These are phyloP conservation scores for Dallia pectoralis DNA, from an alignment of 2,797 vertebrate genomes.

Conservation along the genomic window DNA sequence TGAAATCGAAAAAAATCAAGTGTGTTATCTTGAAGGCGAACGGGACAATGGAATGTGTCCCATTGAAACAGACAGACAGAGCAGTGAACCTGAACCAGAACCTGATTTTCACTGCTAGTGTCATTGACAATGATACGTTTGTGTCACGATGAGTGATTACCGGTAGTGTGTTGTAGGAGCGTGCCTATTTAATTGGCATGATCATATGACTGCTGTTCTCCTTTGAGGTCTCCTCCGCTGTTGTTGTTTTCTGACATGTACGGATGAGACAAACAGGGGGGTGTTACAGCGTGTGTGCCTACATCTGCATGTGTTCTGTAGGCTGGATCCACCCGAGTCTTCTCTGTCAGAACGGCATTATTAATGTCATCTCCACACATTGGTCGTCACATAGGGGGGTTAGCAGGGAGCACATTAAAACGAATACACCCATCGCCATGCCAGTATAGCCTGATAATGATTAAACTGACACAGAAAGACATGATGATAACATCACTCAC, in stretches of 20 bases:
- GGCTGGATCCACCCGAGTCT: background rate
- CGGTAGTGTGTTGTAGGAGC: no score
- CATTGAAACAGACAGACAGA: no score
- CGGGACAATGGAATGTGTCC: no score
- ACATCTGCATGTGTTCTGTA: background rate
- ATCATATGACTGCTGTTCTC: no score
- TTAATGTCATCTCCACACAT: background rate
- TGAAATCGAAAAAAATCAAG: no score
- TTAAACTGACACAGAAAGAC: slow-evolving; percentile 1
- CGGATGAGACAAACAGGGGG: background rate
- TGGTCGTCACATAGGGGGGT: background rate
- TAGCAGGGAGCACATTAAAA: slow-evolving; percentile 2
- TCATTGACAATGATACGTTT: no score
- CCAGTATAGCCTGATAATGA: background rate
- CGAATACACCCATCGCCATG: background rate
- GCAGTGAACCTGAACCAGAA: no score
- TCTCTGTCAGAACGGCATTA: background rate
- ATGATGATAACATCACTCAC: background rate
- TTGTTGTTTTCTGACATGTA: background rate
- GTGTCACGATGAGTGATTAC: no score
- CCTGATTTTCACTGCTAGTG: no score
- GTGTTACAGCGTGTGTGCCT: slow-evolving; percentile 25
- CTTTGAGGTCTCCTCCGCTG: background rate
- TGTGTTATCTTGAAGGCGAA: no score
- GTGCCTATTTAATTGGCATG: no score